phyloP scores from a whole-genome alignment of 2,797 vertebrate genomes.

The Moxostoma hubbsi region DNA sequence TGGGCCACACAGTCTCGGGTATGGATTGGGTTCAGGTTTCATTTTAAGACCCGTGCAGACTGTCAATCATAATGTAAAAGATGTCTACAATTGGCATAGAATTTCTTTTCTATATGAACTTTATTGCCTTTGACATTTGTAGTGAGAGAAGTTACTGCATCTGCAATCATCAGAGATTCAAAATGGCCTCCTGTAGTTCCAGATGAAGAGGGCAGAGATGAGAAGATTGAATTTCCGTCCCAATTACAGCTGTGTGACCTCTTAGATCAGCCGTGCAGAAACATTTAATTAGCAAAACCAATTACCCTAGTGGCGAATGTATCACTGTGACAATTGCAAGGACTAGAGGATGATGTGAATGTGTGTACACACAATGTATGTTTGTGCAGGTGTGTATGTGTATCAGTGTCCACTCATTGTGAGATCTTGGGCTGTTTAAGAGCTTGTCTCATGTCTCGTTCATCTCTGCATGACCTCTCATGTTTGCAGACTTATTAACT shows the following conservation, averaged over 20 bases:
- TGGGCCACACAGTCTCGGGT: too few species aligned
- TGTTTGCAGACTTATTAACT: conserved; percentile 43
- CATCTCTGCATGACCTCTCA: conserved; percentile 37
- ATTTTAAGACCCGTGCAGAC: too few species aligned
- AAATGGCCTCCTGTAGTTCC: conserved; percentile 42
- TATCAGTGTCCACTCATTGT: conserved; percentile 43
- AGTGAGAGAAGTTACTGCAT: conserved; percentile 23
- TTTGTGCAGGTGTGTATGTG: conserved; percentile 12
- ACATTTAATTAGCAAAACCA: conserved; percentile 85
- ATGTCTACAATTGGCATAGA: conserved; percentile 59
- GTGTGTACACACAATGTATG: conserved; percentile 25
- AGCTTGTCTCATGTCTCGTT: conserved; percentile 17
- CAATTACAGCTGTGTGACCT: conserved; percentile 66
- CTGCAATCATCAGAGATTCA: conserved; percentile 35
- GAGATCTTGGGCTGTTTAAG: conserved; percentile 29
- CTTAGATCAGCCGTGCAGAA: conserved; percentile 76
- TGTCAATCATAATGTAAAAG: conserved; percentile 58
- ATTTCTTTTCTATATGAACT: conserved; percentile 55
- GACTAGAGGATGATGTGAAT: background rate
- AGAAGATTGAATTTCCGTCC: conserved; percentile 73
- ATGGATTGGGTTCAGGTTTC: too few species aligned
- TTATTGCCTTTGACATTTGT: conserved; percentile 38
- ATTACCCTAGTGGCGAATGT: conserved; percentile 76
- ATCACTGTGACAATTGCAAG: conserved; percentile 73
- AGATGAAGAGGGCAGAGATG: conserved; percentile 39